Evolutionary conservation across 2,797 vertebrate species (phyloP), one percentile per base, ranked within the genome.

Genomic region (Acrossocheilus fasciatus): DNA sequence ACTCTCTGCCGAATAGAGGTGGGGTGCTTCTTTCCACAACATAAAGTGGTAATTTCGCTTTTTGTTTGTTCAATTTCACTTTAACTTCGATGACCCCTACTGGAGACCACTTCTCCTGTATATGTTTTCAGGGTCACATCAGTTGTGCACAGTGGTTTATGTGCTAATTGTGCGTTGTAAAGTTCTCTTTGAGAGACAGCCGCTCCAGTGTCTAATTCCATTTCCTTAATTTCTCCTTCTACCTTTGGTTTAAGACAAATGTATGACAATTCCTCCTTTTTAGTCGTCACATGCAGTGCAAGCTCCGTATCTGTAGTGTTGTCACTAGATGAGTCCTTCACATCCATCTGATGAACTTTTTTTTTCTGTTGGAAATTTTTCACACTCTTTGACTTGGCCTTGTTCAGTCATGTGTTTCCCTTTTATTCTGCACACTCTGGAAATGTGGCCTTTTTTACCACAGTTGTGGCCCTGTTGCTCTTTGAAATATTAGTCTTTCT

Each of bases 61-160:
- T 78, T 47, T 86, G 47, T 52, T 81, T 86, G 17, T 88, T 86
- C 14, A 88, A 30, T 10, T 68, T n/a, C 20, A 86, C 68, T 6
- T 3, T 12, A 1, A 88, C 84, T 36, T 11, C 66, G 10, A 86
- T 50, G 4, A 88, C 73, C 1, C 66, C 84, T 36, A 50, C 57
- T 75, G 84, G 81, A n/a, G 73, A 20, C 23, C 14, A 47, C 6
- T 30, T 85, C 59, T 0, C 87, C 68, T 30, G 81, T 79, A n/a
- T 86, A 88, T 6, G 62, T 86, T 54, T 86, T 88, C 73, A 86
- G 26, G 6, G 74, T 23, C 10, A 85, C 12, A 45, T 70, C 2
- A 2, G 77, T 85, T 34, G 6, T 34, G 23, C 18, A 23, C 72
- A 88, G 36, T 0, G 47, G 52, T 74, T 26, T 47, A 17, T 74